These are phyloP conservation scores for Sminthurides aquaticus DNA, from an alignment of 2,888 invertebrate genomes.

Conservation along the genomic window DNA sequence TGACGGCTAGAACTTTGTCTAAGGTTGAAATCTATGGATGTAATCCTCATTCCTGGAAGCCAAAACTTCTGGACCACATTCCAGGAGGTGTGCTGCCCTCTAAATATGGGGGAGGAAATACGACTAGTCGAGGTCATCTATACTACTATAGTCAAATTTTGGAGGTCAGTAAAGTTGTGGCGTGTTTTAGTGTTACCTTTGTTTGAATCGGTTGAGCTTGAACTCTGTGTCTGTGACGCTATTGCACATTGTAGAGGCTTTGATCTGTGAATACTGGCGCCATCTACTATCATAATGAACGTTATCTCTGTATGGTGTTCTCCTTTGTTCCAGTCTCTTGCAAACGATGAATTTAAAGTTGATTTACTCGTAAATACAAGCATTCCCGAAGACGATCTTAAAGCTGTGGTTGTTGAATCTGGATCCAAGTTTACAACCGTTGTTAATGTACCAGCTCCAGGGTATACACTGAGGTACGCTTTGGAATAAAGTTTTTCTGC, in stretches of 20 bases:
- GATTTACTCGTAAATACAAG: neutral
- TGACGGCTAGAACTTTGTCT: slow-evolving; percentile 11
- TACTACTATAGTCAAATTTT: slow-evolving; percentile 2
- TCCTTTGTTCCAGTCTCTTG: no score
- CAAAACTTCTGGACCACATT: slow-evolving; percentile 2
- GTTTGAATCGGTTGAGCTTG: neutral
- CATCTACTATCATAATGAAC: no score
- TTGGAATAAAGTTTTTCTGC: no score
- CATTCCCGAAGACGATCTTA: neutral
- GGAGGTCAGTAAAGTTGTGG: no score
- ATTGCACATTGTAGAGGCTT: no score
- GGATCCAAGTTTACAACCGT: slow-evolving; percentile 2
- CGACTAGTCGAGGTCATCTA: neutral
- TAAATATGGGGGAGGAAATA: slow-evolving; percentile 13
- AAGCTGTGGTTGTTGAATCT: slow-evolving; percentile 1
- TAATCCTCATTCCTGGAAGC: slow-evolving; percentile 6
- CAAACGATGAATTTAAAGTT: no score
- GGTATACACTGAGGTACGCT: slow-evolving; percentile 1
- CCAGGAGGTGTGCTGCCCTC: slow-evolving; percentile 6
- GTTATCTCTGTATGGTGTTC: no score
- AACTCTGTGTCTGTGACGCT: neutral
- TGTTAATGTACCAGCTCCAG: neutral
- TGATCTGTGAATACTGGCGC: no score
- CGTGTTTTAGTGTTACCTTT: no score
- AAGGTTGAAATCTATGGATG: slow-evolving; percentile 13